Percentiles rank a stretch among this genome's conserved stretches.
Conservation (phyloP, 1,140 invertebrate species). For the Papilio machaon region DNA sequence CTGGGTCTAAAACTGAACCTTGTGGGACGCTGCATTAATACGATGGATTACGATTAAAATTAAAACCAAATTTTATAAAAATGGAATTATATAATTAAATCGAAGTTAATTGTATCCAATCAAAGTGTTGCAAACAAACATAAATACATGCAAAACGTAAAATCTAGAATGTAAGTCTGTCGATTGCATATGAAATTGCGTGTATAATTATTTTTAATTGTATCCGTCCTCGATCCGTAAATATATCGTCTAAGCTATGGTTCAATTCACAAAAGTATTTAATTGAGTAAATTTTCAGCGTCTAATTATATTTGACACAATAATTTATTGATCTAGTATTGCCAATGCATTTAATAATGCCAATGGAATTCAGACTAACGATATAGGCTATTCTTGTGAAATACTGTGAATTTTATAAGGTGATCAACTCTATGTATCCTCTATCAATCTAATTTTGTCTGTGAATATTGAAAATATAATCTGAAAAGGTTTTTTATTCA, state of each 20-base stretch:
- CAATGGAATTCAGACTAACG: too few relatives aligned
- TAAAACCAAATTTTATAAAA: neutral
- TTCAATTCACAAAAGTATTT: neutral
- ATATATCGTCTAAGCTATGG: neutral
- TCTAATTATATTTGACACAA: neutral
- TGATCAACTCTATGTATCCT: too few relatives aligned
- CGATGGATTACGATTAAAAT: neutral
- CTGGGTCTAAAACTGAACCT: neutral
- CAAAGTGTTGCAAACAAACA: neutral
- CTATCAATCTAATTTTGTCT: too few relatives aligned
- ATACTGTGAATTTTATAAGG: neutral
- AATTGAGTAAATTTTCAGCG: neutral
- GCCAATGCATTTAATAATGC: neutral
- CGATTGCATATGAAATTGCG: constrained; percentile 18
- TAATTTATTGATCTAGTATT: neutral
- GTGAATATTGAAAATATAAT: too few relatives aligned
- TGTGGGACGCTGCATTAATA: neutral
- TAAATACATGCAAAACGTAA: neutral
- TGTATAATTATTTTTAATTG: constrained; percentile 31
- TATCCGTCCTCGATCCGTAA: neutral
- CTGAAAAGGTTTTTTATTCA: too few relatives aligned
- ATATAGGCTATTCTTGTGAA: neutral
- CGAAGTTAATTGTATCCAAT: neutral
- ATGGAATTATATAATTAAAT: neutral
- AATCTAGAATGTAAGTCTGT: neutral